Conservation (phyloP, 2,113 vertebrate genomes). For the Indri indri region DNA sequence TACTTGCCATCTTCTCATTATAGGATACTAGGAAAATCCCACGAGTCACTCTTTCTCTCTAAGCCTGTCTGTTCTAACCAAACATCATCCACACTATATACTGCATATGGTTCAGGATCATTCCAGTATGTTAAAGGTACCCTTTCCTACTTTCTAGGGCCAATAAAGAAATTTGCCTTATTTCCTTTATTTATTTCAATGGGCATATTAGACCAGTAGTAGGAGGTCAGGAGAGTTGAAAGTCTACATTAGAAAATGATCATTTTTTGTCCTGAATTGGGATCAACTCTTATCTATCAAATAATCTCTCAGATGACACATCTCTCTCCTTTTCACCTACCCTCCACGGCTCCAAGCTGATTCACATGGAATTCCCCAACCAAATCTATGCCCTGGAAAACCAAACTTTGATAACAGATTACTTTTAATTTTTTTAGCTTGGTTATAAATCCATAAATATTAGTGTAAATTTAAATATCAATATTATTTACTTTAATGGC, state of each 20-base stretch:
- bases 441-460: not conserved
- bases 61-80: not conserved
- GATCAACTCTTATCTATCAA: not conserved
- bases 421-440: not conserved
- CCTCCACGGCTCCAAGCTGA: too few relatives aligned
- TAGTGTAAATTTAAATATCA: not conserved
- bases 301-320: not conserved
- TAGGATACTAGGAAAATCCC: not conserved
- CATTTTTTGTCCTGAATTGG: not conserved
- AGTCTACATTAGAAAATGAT: not conserved
- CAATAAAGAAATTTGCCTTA: not conserved
- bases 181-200: not conserved
- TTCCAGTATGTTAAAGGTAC: not conserved
- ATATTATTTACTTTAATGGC: not conserved
- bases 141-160: not conserved
- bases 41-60: not conserved
- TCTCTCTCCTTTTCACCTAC: not conserved
- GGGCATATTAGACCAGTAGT: not conserved
- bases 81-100: not conserved
- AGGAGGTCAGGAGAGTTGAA: not conserved
- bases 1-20: not conserved
- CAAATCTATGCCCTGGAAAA: not conserved
- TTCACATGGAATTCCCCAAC: not conserved
- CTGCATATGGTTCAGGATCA: not conserved
- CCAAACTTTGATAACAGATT: not conserved